Evolutionary conservation across 2,888 invertebrate genomes (phyloP).

Genomic region (Lycocerus yunnanus): DNA sequence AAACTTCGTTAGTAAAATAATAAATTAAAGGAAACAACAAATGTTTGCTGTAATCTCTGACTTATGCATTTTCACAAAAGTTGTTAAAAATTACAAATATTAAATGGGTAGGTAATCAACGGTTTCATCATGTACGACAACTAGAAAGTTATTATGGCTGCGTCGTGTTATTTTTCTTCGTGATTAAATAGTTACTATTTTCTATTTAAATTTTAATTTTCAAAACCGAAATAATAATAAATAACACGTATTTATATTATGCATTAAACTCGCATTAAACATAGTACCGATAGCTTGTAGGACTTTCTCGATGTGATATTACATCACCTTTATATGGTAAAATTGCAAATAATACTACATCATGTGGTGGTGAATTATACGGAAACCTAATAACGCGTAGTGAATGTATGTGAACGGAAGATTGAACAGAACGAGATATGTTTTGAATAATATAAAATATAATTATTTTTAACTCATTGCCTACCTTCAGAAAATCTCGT

Average conservation of each 20-base stretch:
- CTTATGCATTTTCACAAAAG: too few relatives aligned
- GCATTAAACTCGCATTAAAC: neutral
- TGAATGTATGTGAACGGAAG: conserved; percentile 12
- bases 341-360: conserved; percentile 21
- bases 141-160: too few relatives aligned
- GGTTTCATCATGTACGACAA: too few relatives aligned
- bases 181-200: too few relatives aligned
- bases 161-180: too few relatives aligned
- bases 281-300: conserved; percentile 7
- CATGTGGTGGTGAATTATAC: conserved; percentile 19
- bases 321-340: conserved; percentile 23
- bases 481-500: conserved; percentile 84
- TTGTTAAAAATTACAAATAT: too few relatives aligned
- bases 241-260: neutral
- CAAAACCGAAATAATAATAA: neutral
- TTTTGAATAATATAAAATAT: neutral
- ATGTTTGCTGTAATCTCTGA: too few relatives aligned
- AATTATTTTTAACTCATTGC: conserved; percentile 31
- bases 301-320: conserved; percentile 16
- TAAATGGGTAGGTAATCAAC: too few relatives aligned
- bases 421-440: conserved; percentile 11
- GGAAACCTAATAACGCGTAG: conserved; percentile 14
- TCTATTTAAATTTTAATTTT: neutral
- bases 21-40: too few relatives aligned
- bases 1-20: too few relatives aligned